Evolutionary conservation across 2,888 invertebrate species (phyloP), one percentile per base, ranked within the genome.

Genomic region (Tenodera sinensis): DNA sequence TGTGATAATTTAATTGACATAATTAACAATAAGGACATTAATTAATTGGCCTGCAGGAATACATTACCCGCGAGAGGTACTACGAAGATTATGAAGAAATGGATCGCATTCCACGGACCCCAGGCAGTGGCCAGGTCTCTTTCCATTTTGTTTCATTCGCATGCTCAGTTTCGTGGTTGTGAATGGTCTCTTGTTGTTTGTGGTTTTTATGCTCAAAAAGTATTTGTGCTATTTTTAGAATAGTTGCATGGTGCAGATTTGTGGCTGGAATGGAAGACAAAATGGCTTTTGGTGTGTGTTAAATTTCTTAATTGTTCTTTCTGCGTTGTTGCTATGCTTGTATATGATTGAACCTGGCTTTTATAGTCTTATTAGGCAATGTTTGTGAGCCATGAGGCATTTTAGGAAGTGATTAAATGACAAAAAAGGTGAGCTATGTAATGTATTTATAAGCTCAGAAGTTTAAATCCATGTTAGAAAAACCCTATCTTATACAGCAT

Each of bases 11-110:
- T 42, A 71, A 20, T 20, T 71, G 25, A 71, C 0, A 8, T 15
- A 71, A 71, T 71, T 71, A 71, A 71, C 25, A 6, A 71, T 71
- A 20, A 71, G 54, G 20, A 20, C 8, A 71, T 71, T 42, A 71
- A 15, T 71, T 71, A 71, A 71, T 71, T 71, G 20, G 3, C 83
- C 87, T 87, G 81, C 89, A 89, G 89, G 89, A 88, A 9, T 89
- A 89, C 30, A 54, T 88, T 28, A 28, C 34, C 9, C 87, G 84
- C 1, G 84, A 84, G 83, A 84, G 84, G 83, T 89, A 87, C 87
- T 87, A 87, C 28, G 88, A 84, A 4, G 89, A 89, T 8, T 89
- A 89, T 34, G 89, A 88, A 42, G 88, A 88, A 34, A 20, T 25
- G 85, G 89, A 89, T 30, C 85, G 86, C 28, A 47, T 30, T 7